Base-by-base conservation (phyloP, 2,888 invertebrate genomes). In the Drosophila meridiana region DNA sequence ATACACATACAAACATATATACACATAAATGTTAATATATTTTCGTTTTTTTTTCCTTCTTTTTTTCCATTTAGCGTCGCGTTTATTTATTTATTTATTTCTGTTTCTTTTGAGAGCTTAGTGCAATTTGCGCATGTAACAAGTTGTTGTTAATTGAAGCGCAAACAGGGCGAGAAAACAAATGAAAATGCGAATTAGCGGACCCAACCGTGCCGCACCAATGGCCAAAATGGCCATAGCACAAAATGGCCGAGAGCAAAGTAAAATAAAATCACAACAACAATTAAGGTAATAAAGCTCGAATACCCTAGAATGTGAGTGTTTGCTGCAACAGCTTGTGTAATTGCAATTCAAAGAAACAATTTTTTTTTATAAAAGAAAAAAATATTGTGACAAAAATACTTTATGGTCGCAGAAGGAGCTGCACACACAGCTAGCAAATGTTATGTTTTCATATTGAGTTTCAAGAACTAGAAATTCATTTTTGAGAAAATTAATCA, bases 141-240 rank as follows among this genome's bases (percentile, higher is more conserved):
- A 90, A 85, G 86, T 90, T 85, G 81, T 81, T 89, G 90, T 84
- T 90, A 90, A 90, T 90, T 90, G 82, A 86, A 76, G 73, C 69
- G 71, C 82, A 89, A 90, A 89, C 73, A 87, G 69, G 71, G 50
- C 67, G 69, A 78, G 62, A 74, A 73, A 87, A 86, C 70, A 83
- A 83, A 57, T 78, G 67, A 73, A 81, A 83, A 60, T 55, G 75
- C 69, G 66, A 76, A 82, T 82, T 77, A 82, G 83, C 74, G 58
- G 77, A 69, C 63, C 68, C 52, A 72, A 42, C 45, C 53, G 50
- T 26, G 50, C 32, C 40, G 63, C 66, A 68, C 76, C 80, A 81
- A 82, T 82, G 67, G 69, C 68, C 69, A 11, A 45, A 83, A 73
- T 76, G 81, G 69, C 65, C 66, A 66, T 56, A 69, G 69, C 64